Conservation (phyloP, 2,113 vertebrate species). For the Xiphophorus couchianus region DNA sequence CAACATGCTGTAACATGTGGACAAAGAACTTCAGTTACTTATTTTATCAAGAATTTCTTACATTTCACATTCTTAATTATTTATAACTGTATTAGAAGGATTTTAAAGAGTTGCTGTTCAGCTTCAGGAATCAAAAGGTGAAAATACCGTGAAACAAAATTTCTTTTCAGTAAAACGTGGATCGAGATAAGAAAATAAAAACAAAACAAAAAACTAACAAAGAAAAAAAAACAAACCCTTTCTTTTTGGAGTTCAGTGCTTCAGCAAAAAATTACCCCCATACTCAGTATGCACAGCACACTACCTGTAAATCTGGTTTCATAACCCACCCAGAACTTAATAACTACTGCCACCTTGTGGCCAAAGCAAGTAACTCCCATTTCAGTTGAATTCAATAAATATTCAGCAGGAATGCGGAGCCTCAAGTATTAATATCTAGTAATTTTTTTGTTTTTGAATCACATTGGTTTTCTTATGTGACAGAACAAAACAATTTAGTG, state of each 20-base stretch:
- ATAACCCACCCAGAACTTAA: conserved; percentile 45
- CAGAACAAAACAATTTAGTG: background rate
- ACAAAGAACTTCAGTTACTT: background rate
- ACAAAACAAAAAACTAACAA: background rate
- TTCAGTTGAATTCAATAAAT: background rate
- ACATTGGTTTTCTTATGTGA: background rate
- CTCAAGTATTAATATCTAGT: background rate
- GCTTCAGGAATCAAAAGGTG: background rate
- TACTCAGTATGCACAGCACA: conserved; percentile 57
- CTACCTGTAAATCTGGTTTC: conserved; percentile 19
- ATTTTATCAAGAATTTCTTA: background rate
- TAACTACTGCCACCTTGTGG: conserved; percentile 69
- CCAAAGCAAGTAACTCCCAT: background rate
- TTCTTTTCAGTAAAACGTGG: background rate
- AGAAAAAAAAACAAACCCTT: background rate
- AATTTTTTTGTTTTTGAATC: background rate
- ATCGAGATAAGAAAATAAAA: background rate
- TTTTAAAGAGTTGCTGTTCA: background rate
- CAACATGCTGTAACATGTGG: background rate
- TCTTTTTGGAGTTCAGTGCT: background rate
- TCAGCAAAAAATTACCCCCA: background rate
- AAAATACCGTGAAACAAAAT: background rate
- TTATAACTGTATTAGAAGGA: too few relatives aligned
- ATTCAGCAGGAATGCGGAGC: conserved; percentile 4
- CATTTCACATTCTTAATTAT: background rate